A percentile compares a stretch with the other conserved stretches of the same genome.
Conservation (phyloP, 2,797 vertebrate genomes). For the Danio choprae region DNA sequence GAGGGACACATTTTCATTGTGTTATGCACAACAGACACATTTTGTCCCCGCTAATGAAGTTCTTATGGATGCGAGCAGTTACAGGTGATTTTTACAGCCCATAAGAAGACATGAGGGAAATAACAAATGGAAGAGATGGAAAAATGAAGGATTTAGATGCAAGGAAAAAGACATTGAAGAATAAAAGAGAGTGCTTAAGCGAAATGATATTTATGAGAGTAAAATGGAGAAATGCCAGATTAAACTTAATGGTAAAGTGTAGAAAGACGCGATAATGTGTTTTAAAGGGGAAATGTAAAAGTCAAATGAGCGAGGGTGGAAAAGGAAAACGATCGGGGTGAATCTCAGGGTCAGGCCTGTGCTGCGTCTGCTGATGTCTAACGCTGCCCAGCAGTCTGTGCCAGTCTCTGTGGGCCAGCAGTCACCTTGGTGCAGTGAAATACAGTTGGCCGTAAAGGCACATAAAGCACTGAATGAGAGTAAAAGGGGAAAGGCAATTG, state of each 20-base stretch:
- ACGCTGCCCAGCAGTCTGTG: not conserved
- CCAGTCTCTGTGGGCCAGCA: conserved; percentile 60
- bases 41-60: conserved; percentile 77
- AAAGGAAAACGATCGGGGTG: not conserved
- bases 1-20: conserved; percentile 72
- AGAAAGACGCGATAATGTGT: not conserved
- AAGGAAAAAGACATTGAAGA: conserved; percentile 1
- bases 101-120: conserved; percentile 76
- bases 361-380: not conserved
- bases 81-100: conserved; percentile 77
- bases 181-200: conserved; percentile 46
- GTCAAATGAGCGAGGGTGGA: not conserved
- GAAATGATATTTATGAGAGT: conserved; percentile 21
- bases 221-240: conserved; percentile 65
- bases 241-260: conserved; percentile 44
- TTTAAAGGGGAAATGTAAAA: not conserved
- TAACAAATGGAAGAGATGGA: conserved; percentile 48
- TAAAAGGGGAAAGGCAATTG: conserved; percentile 75
- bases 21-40: conserved; percentile 42
- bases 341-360: not conserved
- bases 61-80: conserved; percentile 79
- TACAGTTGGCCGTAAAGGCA: conserved; percentile 75
- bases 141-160: conserved; percentile 39
- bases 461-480: conserved; percentile 80
- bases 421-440: conserved; percentile 82